Evolutionary conservation across 1,140 invertebrate genomes (phyloP), one percentile per base, ranked within the genome.

Genomic region (Luehdorfia chinensis): DNA sequence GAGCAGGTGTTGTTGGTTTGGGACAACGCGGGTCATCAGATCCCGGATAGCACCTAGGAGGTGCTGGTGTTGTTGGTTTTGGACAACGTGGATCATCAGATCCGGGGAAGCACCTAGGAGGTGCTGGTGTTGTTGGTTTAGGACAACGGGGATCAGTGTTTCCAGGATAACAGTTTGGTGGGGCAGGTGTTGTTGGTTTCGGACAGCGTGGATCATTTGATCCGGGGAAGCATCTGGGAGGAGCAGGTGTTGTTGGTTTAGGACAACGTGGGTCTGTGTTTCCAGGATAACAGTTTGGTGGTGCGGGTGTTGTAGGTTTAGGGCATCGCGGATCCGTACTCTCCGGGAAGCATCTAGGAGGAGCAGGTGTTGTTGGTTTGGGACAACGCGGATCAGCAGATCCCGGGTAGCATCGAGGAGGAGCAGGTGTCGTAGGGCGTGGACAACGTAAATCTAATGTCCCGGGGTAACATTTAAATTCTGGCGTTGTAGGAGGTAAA

Each of bases 391-490:
- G 69, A 56, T 84, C 77, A 44, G 6, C 62, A 46, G 41, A 51
- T 33, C 85, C 85, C 11, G 73, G 84, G 47, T 78, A 87, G 9
- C 55, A 58, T 34, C 66, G 47, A 2, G 61, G 62, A 7, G 47
- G 45, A 9, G 47, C 51, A 19, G 56, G 57, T 4, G 71, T 56
- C 5, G 58, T 48, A 27, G 63, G 50, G 12, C 63, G 58, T 4
- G 84, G 78, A 58, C 84, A 87, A 46, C 76, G 56, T 19, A 86
- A 75, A 69, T 87, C 77, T 4, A 52, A 63, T 4, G 71, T 75
- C 30, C 88, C 87, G 1, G 85, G 85, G 45, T 68, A 84, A 50
- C 87, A 88, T 3, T 56, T 59, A 1, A 59, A 61, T 48, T 66
- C 53, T 32, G 54, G 50, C 2, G 59, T 48, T 19, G 68, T 66